Evolutionary conservation across 2,113 vertebrate genomes (phyloP), one percentile per base, ranked within the genome.

Genomic region (Rousettus leschenaultii): DNA sequence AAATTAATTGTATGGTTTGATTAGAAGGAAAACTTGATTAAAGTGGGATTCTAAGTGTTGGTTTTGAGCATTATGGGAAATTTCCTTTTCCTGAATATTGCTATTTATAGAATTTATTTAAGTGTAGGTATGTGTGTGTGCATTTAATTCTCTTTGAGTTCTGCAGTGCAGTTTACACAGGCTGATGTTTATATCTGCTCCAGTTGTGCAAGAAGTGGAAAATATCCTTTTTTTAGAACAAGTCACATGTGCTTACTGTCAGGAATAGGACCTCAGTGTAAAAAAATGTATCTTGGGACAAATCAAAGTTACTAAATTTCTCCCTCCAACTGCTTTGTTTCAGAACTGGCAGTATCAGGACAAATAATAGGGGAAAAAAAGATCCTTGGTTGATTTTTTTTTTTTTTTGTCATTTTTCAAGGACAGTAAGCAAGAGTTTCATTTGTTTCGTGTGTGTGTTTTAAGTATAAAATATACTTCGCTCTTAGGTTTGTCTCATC

Each of bases 161-260:
- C 98, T 98, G 98, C 98, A 97, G 93, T 98, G 98, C 98, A 97
- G 97, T 98, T 98, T 98, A 98, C 97, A 98, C 98, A 98, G 97
- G 97, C 98, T 98, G 97, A 98, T 98, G 98, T 98, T 99, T 98
- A 98, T 98, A 98, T 98, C 98, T 98, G 98, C 98, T 99, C 99
- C 98, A 99, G 98, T 99, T 98, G 98, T 98, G 98, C 98, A 99
- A 99, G 99, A 98, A 98, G 98, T 99, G 98, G 98, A 99, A 99
- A 99, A 98, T 98, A 98, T 98, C 98, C 98, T 99, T 99, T 98
- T 98, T 99, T 99, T 99, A 99, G 98, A 98, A 98, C 98, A 98
- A 97, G 98, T 99, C 99, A 99, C 99, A 98, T 99, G 98, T 98
- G 97, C 98, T 98, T 98, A 98, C 98, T 98, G 98, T 98, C 98